These are phyloP conservation scores for Sitodiplosis mosellana DNA, from an alignment of 1,140 invertebrate genomes.

Conservation along the genomic window DNA sequence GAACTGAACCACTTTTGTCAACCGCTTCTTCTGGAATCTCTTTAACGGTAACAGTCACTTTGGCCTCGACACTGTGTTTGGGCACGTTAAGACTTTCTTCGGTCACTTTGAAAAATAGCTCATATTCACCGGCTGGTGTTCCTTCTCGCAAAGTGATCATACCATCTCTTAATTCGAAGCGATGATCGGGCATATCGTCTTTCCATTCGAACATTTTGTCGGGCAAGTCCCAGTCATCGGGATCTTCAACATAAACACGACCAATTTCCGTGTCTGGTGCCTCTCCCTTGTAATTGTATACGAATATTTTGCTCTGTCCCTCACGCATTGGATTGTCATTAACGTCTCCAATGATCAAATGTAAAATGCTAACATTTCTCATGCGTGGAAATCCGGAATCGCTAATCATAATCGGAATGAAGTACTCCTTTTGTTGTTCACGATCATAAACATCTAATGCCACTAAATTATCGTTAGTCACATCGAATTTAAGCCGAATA, in stretches of 20 bases:
- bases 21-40: constrained; percentile 79
- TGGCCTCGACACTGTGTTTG: constrained; percentile 48
- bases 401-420: constrained; percentile 69
- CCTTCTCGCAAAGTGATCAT: constrained; percentile 66
- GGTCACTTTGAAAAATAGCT: constrained; percentile 48
- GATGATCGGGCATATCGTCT: constrained; percentile 25
- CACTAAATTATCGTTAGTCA: constrained; percentile 33
- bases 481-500: constrained; percentile 50
- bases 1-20: constrained; percentile 70
- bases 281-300: constrained; percentile 76
- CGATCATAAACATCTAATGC: constrained; percentile 65
- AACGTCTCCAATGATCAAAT: constrained; percentile 73
- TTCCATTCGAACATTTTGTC: constrained; percentile 70
- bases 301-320: constrained; percentile 71
- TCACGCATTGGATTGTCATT: constrained; percentile 75
- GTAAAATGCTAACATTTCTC: constrained; percentile 56
- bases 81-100: constrained; percentile 33
- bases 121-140: constrained; percentile 46
- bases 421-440: constrained; percentile 71
- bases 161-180: constrained; percentile 57
- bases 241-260: constrained; percentile 74
- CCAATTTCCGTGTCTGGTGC: constrained; percentile 63
- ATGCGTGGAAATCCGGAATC: constrained; percentile 54
- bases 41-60: constrained; percentile 67
- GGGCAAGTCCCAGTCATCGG: constrained; percentile 82